Conservation (phyloP, 2,113 vertebrate species). For the Gorsachius goisagi region DNA sequence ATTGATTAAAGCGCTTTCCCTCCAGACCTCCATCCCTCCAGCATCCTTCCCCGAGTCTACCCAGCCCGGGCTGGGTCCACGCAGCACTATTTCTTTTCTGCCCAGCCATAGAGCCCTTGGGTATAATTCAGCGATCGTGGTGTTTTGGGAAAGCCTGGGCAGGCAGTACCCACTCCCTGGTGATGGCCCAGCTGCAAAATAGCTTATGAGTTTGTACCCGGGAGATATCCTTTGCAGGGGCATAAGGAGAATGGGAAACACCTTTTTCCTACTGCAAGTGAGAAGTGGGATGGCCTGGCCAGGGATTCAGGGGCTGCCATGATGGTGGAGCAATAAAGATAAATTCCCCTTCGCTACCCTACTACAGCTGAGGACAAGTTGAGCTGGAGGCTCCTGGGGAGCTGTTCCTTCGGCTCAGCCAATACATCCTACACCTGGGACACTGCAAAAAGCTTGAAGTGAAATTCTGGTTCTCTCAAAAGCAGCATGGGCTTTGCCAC, state of each 20-base stretch:
- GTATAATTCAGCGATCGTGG: fast-evolving
- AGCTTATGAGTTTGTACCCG: neutral
- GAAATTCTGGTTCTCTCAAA: neutral
- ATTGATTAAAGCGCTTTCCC: neutral
- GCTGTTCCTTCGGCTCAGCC: neutral
- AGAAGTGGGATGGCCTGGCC: neutral
- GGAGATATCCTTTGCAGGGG: neutral
- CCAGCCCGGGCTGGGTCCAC: neutral
- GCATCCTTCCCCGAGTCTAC: neutral
- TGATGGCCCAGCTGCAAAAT: neutral
- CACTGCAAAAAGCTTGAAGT: neutral
- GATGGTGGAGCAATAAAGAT: fast-evolving
- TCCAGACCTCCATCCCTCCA: neutral
- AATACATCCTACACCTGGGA: no score
- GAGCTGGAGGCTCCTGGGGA: neutral
- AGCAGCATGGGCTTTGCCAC: neutral
- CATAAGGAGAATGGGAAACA: neutral
- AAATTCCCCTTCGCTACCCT: neutral
- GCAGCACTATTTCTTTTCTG: neutral
- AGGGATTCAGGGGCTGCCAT: neutral
- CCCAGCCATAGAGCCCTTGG: neutral
- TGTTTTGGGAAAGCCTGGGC: neutral
- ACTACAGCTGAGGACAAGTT: neutral
- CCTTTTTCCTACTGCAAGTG: neutral
- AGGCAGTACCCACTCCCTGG: neutral